A percentile compares a stretch with the other conserved stretches of the same genome.
phyloP scores from a whole-genome alignment of 2,797 vertebrate species.

The Scyliorhinus canicula region DNA sequence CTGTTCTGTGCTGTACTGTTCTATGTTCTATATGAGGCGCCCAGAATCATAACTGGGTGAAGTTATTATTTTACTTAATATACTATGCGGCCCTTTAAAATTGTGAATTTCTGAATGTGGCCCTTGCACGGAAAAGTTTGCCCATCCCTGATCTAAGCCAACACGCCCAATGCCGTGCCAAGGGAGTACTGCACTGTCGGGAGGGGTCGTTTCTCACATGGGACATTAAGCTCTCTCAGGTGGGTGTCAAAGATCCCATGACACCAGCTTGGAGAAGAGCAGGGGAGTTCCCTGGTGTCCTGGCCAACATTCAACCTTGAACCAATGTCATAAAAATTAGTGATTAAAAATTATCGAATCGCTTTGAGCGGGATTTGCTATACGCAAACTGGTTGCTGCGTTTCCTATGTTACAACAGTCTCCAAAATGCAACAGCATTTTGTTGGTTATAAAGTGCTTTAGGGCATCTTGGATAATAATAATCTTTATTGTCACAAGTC shows the following conservation, averaged over 20 bases:
- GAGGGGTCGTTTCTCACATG: not conserved
- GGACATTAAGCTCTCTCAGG: not conserved
- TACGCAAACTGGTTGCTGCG: not conserved
- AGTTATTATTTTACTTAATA: too few species aligned
- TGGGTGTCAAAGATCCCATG: not conserved
- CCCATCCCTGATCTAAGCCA: not conserved
- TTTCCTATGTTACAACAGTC: not conserved
- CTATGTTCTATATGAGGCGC: too few species aligned
- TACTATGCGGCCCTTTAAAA: too few species aligned
- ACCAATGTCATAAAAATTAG: not conserved
- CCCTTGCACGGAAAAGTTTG: too few species aligned
- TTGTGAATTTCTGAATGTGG: too few species aligned
- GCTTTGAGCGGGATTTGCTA: too few species aligned
- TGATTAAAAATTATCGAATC: too few species aligned
- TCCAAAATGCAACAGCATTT: not conserved
- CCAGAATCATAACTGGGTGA: too few species aligned
- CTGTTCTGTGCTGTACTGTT: too few species aligned
- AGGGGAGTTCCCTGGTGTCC: not conserved
- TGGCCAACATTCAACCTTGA: not conserved
- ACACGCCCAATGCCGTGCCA: not conserved
- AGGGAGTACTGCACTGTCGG: not conserved
- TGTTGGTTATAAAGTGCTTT: not conserved
- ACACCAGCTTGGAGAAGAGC: not conserved
- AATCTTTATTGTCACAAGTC: too few species aligned
- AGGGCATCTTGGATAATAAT: not conserved